Conservation (phyloP, 2,113 vertebrate species). For the Lucifuga dentata region DNA sequence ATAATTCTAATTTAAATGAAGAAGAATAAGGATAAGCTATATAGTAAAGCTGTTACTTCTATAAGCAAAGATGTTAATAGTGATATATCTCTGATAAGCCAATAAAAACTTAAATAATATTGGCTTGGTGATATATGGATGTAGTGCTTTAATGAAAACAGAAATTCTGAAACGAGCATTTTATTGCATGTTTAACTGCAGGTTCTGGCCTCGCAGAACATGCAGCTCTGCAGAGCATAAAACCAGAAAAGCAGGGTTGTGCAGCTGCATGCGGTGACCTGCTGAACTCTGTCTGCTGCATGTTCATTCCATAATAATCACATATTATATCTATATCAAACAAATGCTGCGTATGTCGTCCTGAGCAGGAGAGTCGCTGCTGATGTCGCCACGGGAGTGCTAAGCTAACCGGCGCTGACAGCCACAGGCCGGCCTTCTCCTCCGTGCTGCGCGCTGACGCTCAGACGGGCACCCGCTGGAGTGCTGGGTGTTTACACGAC, state of each 20-base stretch:
- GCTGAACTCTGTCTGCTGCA: conserved; percentile 46
- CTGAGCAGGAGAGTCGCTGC: conserved; percentile 80
- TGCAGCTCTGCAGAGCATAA: conserved; percentile 48
- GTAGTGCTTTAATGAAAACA: no score
- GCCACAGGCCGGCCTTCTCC: conserved; percentile 86
- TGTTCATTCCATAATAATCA: conserved; percentile 51
- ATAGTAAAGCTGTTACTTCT: no score
- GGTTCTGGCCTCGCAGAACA: not conserved
- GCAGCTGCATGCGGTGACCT: conserved; percentile 66
- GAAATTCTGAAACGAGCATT: conserved; percentile 22
- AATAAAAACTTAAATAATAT: no score
- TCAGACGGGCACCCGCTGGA: conserved; percentile 73
- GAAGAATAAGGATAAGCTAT: no score
- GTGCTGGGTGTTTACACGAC: conserved; percentile 76
- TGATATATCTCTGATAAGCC: no score
- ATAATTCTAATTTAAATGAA: no score
- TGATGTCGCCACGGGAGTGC: conserved; percentile 76
- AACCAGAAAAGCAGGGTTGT: conserved; percentile 36
- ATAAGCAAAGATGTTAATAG: no score
- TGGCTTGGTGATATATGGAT: no score
- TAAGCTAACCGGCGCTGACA: conserved; percentile 90
- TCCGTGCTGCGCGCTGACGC: conserved; percentile 75
- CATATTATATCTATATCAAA: conserved; percentile 74
- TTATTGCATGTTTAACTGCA: conserved; percentile 20
- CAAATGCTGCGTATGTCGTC: conserved; percentile 63